Evolutionary conservation across 2,888 invertebrate species (phyloP), one percentile per base, ranked within the genome.

Genomic region (Amitus sp.): DNA sequence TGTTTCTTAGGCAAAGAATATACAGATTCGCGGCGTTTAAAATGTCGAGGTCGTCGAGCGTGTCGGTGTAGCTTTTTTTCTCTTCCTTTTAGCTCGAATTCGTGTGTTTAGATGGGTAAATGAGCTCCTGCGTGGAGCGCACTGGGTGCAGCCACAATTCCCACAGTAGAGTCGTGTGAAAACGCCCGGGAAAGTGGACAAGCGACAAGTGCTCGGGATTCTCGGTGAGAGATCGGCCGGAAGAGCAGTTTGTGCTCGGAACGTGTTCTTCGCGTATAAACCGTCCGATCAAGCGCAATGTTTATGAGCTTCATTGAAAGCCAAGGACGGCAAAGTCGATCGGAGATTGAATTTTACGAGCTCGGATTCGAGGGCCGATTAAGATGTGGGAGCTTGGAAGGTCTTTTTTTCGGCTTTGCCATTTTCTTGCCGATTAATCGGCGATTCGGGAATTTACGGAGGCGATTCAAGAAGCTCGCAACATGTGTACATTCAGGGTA

Each of bases 91-190:
- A 23, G 23, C 13, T 23, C 23, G 23, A 23, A 43, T 23, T 43
- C 23, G 43, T 43, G 43, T 74, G 73, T 75, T 75, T 75, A 70
- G 72, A 68, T 70, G 75, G 72, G 73, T 72, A 69, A 69, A 37
- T 37, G 37, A 37, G 37, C 37, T 7, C 63, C 48, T 59, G 57
- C 55, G 63, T 60, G 58, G 62, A 62, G 62, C 66, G 62, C 54
- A 65, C 66, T 72, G 73, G 70, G 73, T 69, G 74, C 69, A 70
- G 68, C 69, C 47, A 68, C 56, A 73, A 75, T 79, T 79, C 79
- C 79, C 78, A 79, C 78, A 78, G 73, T 59, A 49, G 55, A 65
- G 62, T 71, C 77, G 77, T 78, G 78, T 78, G 79, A 77, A 78
- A 77, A 73, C 71, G 56, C 62, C 56, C 70, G 70, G 72, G 72